A percentile compares a stretch with the other conserved stretches of the same genome.
Conservation (phyloP, 2,113 vertebrate species). For the Alligator mississippiensis region DNA sequence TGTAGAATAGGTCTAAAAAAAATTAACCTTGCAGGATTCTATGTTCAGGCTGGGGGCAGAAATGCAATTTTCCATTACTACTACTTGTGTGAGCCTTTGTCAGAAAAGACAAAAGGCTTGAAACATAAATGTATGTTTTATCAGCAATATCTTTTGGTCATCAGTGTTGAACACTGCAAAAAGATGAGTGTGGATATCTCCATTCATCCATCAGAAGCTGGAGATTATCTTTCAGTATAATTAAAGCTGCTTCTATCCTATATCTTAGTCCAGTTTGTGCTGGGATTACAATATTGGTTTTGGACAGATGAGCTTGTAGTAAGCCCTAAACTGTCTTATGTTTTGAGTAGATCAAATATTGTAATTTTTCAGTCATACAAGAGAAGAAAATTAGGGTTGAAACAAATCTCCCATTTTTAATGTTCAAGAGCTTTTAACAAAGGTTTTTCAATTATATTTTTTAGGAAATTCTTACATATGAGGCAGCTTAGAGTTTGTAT, state of each 20-base stretch:
- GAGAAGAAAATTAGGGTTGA: not conserved
- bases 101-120: not conserved
- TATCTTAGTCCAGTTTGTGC: slow-evolving; percentile 30
- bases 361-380: not conserved
- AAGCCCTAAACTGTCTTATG: slow-evolving; percentile 6
- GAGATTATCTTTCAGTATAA: not conserved
- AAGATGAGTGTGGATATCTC: not conserved
- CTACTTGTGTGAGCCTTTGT: not conserved
- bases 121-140: accelerated
- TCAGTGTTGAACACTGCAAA: not conserved
- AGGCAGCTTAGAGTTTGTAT: accelerated
- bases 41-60: not conserved
- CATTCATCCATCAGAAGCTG: not conserved
- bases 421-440: not conserved
- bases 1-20: not conserved
- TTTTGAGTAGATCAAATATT: too few species aligned
- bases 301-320: slow-evolving; percentile 50
- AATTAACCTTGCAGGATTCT: not conserved
- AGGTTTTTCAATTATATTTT: not conserved
- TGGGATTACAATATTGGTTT: slow-evolving; percentile 36
- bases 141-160: not conserved
- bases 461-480: accelerated
- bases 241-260: not conserved
- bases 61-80: not conserved
- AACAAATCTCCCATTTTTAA: not conserved